phyloP scores from a whole-genome alignment of 2,888 invertebrate genomes.

The Scaptodrosophila latifasciaeformis region DNA sequence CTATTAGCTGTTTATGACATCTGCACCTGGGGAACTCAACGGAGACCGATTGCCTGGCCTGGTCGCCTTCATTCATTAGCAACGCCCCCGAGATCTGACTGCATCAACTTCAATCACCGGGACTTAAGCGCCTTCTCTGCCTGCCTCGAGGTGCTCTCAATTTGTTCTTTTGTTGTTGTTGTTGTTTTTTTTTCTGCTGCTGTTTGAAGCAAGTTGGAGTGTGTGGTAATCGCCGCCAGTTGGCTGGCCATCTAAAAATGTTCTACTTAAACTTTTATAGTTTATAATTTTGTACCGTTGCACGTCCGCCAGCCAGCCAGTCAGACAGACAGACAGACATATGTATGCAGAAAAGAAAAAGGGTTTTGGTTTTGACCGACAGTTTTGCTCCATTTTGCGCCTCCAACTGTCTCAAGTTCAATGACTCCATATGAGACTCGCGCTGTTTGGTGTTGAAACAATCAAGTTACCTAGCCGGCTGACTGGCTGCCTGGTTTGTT shows the following conservation, averaged over 20 bases:
- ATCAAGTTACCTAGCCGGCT: slow-evolving; percentile 25
- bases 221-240: slow-evolving; percentile 41
- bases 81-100: slow-evolving; percentile 46
- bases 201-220: no score
- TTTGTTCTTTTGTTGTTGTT: slow-evolving; percentile 13
- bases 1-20: slow-evolving; percentile 65
- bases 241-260: slow-evolving; percentile 33
- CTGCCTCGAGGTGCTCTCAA: slow-evolving; percentile 45
- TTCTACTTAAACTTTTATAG: slow-evolving; percentile 33
- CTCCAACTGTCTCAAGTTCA: slow-evolving; percentile 64
- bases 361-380: slow-evolving; percentile 28
- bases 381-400: slow-evolving; percentile 37
- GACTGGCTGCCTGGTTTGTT: neutral
- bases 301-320: slow-evolving; percentile 24
- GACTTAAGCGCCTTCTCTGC: slow-evolving; percentile 29
- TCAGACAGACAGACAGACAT: no score
- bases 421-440: slow-evolving; percentile 39
- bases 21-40: slow-evolving; percentile 7
- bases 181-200: no score
- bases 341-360: no score
- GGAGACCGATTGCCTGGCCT: slow-evolving; percentile 6
- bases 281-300: slow-evolving; percentile 56
- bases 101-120: neutral
- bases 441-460: slow-evolving; percentile 53
- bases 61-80: slow-evolving; percentile 45